These are phyloP conservation scores for Esox niger DNA, from an alignment of 2,113 vertebrate genomes.

Conservation along the genomic window DNA sequence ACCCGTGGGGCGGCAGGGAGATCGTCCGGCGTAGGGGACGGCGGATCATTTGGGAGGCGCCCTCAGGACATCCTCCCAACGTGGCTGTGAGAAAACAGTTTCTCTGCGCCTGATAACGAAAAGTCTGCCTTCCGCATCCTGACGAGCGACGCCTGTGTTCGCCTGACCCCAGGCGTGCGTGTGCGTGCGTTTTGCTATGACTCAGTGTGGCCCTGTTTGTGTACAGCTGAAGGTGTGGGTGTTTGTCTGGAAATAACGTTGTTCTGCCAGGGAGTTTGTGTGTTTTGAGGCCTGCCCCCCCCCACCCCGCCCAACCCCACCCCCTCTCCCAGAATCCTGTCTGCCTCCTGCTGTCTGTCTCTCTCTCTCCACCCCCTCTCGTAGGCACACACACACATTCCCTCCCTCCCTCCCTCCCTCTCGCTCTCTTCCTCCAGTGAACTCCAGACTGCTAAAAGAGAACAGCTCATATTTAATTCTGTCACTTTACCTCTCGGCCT, in stretches of 20 bases:
- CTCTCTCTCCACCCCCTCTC: not conserved
- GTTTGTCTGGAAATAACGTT: conserved; percentile 18
- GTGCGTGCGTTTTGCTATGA: conserved; percentile 12
- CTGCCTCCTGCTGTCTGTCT: not conserved
- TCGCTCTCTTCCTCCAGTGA: no score
- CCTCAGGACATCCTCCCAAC: not conserved
- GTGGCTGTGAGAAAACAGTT: not conserved
- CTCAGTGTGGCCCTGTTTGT: conserved; percentile 17
- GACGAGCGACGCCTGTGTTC: not conserved
- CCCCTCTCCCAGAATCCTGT: not conserved
- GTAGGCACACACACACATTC: conserved; percentile 2
- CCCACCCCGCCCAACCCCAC: not conserved
- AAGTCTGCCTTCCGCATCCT: not conserved
- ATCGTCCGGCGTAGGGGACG: no score
- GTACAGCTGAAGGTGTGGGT: conserved; percentile 10
- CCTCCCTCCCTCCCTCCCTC: conserved; percentile 1
- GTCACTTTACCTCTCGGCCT: no score
- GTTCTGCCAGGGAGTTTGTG: conserved; percentile 9
- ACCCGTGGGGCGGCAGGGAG: no score
- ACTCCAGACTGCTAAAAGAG: no score
- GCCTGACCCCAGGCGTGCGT: conserved; percentile 23
- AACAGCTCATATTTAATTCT: no score
- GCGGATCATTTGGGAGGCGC: no score
- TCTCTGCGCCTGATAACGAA: not conserved
- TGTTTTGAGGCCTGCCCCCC: conserved; percentile 15